Evolutionary conservation across 2,113 vertebrate species (phyloP), one percentile per base, ranked within the genome.

Genomic region (Bucco capensis): DNA sequence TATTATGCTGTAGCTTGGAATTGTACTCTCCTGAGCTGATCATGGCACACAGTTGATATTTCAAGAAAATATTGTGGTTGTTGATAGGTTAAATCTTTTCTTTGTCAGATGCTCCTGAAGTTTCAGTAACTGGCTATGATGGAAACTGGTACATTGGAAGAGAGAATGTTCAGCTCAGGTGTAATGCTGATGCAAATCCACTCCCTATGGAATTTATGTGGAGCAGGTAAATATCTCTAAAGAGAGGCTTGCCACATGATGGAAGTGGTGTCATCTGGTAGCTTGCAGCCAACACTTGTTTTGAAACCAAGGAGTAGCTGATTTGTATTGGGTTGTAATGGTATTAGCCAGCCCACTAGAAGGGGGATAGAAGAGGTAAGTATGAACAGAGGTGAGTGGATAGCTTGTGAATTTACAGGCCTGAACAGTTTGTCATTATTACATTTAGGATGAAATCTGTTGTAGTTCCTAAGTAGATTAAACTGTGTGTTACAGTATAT

Each of bases 141-240:
- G 97, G 98, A 69, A 98, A 98, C 93, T 99, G 99, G 99, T 98
- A 98, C 90, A 98, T 98, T 67, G 99, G 99, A 93, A 98, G 99
- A 97, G 97, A 96, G 79, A 98, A 98, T 30, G 98, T 99, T 89
- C 98, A 97, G 95, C 98, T 99, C 75, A 98, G 97, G 62, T 99
- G 99, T 96, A 98, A 97, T 92, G 98, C 98, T 95, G 98, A 98
- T 96, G 98, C 99, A 93, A 99, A 99, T 97, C 99, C 99, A 69
- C 97, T 98, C 49, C 98, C 98, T 24, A 97, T 96, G 91, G 97
- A 97, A 78, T 98, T 98, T 88, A 96, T 94, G 17, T 99, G 99
- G 99, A 98, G 92, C 96, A 98, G 99, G 99, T 99, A 97, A 97
- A 96, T 93, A 69, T 62, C 89, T 83, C 27, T 62, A 24, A 51